Evolutionary conservation across 1,140 invertebrate genomes (phyloP).

Genomic region (Elymnias hypermnestra): DNA sequence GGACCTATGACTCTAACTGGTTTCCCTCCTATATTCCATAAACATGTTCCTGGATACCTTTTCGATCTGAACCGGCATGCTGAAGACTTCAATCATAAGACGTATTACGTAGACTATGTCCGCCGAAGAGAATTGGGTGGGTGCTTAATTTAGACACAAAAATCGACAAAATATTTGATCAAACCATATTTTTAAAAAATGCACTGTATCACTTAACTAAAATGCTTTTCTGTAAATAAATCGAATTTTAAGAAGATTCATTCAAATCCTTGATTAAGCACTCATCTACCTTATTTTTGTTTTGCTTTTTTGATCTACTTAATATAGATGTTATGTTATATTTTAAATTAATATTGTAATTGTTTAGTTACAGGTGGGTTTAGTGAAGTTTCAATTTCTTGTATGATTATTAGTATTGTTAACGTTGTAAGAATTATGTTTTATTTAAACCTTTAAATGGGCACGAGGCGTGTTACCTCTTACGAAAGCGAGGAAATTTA

Average conservation of each 20-base stretch:
- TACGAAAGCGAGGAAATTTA: no score
- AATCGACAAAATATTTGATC: conserved; percentile 15
- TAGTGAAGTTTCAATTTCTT: conserved; percentile 2
- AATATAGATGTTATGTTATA: conserved; percentile 21
- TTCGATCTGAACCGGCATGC: conserved; percentile 60
- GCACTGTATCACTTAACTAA: no score
- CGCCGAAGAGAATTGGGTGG: conserved; percentile 70
- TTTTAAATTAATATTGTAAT: conserved; percentile 7
- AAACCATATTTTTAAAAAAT: conserved; percentile 1
- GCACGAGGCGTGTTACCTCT: no score
- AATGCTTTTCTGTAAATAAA: no score
- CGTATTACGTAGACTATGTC: conserved; percentile 71
- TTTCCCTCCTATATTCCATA: conserved; percentile 66
- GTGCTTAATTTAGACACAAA: conserved; percentile 69
- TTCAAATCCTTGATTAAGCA: conserved; percentile 66
- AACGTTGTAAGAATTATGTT: no score
- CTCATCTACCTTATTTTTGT: conserved; percentile 54
- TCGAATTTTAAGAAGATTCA: conserved; percentile 47
- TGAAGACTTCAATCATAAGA: conserved; percentile 65
- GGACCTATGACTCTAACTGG: conserved; percentile 58
- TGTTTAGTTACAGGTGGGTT: conserved; percentile 1
- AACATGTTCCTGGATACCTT: conserved; percentile 64
- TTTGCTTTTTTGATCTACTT: conserved; percentile 40
- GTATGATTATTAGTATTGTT: conserved; percentile 7
- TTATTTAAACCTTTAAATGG: no score